phyloP scores from a whole-genome alignment of 64 coral and sea anemone genomes.

The Acropora tenuis region DNA sequence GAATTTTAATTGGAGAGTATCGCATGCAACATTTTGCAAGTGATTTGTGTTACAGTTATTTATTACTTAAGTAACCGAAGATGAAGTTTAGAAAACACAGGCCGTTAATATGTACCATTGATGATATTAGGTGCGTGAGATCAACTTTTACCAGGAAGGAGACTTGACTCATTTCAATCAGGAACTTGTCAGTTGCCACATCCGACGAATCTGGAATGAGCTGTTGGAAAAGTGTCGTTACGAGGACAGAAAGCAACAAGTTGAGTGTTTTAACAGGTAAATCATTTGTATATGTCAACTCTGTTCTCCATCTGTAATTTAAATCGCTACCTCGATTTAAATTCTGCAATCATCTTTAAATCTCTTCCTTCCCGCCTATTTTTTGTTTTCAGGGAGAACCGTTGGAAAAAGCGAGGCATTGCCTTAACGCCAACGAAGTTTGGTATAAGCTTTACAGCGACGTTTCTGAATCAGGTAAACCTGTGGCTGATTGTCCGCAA shows the following conservation, averaged over 20 bases:
- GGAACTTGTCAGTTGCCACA: constrained; percentile 53
- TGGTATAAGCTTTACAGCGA: constrained; percentile 76
- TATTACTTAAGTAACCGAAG: too few relatives aligned
- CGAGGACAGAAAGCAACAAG: constrained; percentile 61
- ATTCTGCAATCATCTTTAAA: background rate
- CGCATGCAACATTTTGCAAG: too few relatives aligned
- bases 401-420: constrained; percentile 91
- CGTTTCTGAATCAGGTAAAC: constrained; percentile 80
- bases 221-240: constrained; percentile 71
- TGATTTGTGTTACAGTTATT: too few relatives aligned
- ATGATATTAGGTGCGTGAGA: constrained; percentile 71
- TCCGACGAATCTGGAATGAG: constrained; percentile 80
- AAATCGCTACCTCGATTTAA: background rate
- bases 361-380: background rate
- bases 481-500: too few relatives aligned
- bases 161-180: constrained; percentile 79
- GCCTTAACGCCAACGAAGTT: constrained; percentile 86
- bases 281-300: background rate
- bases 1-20: too few relatives aligned
- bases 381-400: constrained; percentile 49
- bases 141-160: constrained; percentile 84
- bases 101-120: background rate
- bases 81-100: background rate
- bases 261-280: constrained; percentile 61
- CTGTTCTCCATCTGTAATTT: background rate